Base-by-base conservation (phyloP, 2,113 vertebrate genomes). In the Lophius piscatorius region DNA sequence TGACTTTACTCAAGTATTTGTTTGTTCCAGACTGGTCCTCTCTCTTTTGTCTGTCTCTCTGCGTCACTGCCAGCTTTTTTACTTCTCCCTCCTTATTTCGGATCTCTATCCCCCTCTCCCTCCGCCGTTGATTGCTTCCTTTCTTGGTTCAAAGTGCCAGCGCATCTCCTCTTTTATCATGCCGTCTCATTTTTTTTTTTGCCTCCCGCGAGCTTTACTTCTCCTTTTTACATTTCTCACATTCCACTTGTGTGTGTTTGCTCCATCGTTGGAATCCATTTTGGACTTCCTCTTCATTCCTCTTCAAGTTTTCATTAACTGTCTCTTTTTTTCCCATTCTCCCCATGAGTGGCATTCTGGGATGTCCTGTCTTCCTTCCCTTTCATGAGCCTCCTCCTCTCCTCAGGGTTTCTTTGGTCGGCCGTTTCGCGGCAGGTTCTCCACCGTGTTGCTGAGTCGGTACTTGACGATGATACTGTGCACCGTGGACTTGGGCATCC, bases 381-480 rank as follows among this genome's bases (percentile, higher is more conserved):
- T 17, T 60, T 2, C 16, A 10, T 14, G 33, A 11, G 16, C 5
- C 31, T 18, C 18, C 14, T 5, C 6, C 18, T 5, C 48, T 4
- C 69, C 6, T 92, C 86, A 91, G 28, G 90, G 89, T 64, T 91
- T 93, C 74, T 92, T 92, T 49, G 91, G 92, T 70, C 92, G 82
- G 4, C 92, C 92, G 10, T 92, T 93, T 68, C 91, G 90, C 1
- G 91, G 91, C 45, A 93, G 86, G 74, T 93, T 93, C 75, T 93
- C 92, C 86, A 93, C 92, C 2, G 92, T 93, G 87, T 93, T 93
- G 87, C 92, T 93, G 73, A 93, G 90, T 3, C 92, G 85, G 76
- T 93, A 93, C 87, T 93, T 93, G 72, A 92, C 91, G 33, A 93
- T 93, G 89, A 93, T 93, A 86, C 92, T 93, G 92, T 93, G 92